phyloP scores from a whole-genome alignment of 1,140 invertebrate genomes.

The Neodiprion lecontei region DNA sequence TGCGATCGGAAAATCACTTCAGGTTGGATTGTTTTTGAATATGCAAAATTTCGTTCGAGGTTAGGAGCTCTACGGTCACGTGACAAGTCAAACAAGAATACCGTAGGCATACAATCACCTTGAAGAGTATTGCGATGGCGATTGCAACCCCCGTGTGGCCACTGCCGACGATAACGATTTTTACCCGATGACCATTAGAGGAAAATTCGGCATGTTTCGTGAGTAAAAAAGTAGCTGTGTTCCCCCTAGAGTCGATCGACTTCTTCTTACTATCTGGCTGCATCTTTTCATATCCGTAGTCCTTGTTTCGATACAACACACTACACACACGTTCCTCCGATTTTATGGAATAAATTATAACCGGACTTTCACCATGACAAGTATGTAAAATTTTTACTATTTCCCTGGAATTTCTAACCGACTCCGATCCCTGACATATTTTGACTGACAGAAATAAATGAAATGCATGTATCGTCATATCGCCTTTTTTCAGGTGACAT shows the following conservation, averaged over 20 bases:
- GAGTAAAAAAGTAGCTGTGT: constrained; percentile 47
- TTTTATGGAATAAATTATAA: neutral
- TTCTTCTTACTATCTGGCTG: neutral
- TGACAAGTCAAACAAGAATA: constrained; percentile 25
- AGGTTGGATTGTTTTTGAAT: too few relatives aligned
- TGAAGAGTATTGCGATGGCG: constrained; percentile 48
- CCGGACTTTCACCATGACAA: neutral
- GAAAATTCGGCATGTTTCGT: constrained; percentile 46
- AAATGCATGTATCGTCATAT: neutral
- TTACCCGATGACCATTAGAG: constrained; percentile 42
- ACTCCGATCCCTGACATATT: neutral
- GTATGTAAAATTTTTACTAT: neutral
- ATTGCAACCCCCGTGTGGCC: constrained; percentile 47
- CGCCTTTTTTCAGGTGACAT: too few relatives aligned
- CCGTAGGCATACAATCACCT: constrained; percentile 32
- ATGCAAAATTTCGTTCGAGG: too few relatives aligned
- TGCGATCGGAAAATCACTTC: too few relatives aligned
- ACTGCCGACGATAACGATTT: constrained; percentile 49
- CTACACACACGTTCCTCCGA: too few relatives aligned
- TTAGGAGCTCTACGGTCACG: too few relatives aligned
- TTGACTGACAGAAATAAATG: neutral
- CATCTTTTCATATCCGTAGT: neutral
- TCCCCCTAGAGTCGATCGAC: constrained; percentile 13
- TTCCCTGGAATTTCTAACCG: neutral
- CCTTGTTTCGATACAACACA: too few relatives aligned